Evolutionary conservation across 2,797 vertebrate genomes (phyloP).

Genomic region (Schizopygopsis pylzovi): DNA sequence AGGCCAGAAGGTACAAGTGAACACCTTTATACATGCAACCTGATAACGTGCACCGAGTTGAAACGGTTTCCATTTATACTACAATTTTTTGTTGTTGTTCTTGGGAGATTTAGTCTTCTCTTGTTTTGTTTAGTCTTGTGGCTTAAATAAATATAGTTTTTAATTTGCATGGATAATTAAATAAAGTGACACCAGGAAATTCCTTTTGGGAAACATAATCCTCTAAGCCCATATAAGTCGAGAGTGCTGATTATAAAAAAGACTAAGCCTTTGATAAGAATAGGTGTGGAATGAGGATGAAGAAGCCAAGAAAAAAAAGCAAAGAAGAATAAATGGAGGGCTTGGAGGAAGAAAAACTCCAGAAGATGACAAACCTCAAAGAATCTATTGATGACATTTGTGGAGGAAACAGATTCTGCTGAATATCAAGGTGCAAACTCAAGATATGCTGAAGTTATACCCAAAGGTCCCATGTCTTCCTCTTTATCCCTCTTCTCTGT

Average conservation of each 20-base stretch:
- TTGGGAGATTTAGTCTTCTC: background rate
- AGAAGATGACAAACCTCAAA: conserved; percentile 66
- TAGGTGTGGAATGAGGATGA: conserved; percentile 50
- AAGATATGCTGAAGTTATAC: conserved; percentile 62
- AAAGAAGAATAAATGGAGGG: conserved; percentile 59
- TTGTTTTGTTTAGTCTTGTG: conserved; percentile 27
- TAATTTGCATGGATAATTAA: conserved; percentile 52
- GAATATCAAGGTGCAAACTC: conserved; percentile 8
- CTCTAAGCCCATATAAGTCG: conserved; percentile 59
- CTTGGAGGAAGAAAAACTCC: conserved; percentile 66
- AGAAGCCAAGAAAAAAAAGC: conserved; percentile 51
- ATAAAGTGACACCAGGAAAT: conserved; percentile 43
- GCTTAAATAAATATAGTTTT: conserved; percentile 36
- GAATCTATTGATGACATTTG: conserved; percentile 62
- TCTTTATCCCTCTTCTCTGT: conserved; percentile 59
- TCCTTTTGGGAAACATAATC: conserved; percentile 59
- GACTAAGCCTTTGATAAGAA: conserved; percentile 65
- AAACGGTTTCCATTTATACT: background rate
- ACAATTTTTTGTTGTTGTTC: background rate
- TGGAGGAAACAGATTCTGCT: conserved; percentile 14
- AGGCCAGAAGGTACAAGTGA: conserved; percentile 43
- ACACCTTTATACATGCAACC: conserved; percentile 20
- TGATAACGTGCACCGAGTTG: background rate
- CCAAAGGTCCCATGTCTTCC: conserved; percentile 58
- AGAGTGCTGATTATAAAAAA: conserved; percentile 66